Evolutionary conservation across 1,140 invertebrate genomes (phyloP).

Genomic region (Hyposmocoma kahamanoa): DNA sequence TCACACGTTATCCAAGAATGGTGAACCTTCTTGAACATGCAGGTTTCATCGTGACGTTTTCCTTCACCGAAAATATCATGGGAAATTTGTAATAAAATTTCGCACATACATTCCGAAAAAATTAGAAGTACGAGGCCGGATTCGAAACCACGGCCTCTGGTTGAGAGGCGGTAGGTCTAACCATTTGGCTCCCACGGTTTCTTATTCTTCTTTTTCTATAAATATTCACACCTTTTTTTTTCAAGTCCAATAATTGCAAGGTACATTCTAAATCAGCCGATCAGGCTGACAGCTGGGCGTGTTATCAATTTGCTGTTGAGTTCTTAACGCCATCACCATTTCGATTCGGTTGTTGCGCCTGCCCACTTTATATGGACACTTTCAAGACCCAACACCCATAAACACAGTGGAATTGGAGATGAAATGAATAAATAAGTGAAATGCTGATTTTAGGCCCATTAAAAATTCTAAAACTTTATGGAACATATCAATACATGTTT

Average conservation of each 20-base stretch:
- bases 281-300: conserved; percentile 14
- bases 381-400: too few relatives aligned
- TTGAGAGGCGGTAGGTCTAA: background rate
- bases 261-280: background rate
- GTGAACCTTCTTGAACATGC: too few relatives aligned
- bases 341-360: background rate
- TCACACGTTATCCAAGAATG: too few relatives aligned
- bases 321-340: conserved; percentile 21
- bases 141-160: too few relatives aligned
- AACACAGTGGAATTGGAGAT: background rate
- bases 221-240: background rate
- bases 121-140: too few relatives aligned
- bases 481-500: background rate
- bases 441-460: background rate
- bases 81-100: too few relatives aligned
- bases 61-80: too few relatives aligned
- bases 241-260: background rate
- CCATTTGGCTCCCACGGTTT: background rate
- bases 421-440: background rate
- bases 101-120: too few relatives aligned
- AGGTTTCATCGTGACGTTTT: too few relatives aligned
- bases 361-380: background rate
- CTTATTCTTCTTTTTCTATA: background rate
- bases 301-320: conserved; percentile 25
- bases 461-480: background rate